Conservation (phyloP, 2,797 vertebrate genomes). For the Sebastes kiyomatsui region DNA sequence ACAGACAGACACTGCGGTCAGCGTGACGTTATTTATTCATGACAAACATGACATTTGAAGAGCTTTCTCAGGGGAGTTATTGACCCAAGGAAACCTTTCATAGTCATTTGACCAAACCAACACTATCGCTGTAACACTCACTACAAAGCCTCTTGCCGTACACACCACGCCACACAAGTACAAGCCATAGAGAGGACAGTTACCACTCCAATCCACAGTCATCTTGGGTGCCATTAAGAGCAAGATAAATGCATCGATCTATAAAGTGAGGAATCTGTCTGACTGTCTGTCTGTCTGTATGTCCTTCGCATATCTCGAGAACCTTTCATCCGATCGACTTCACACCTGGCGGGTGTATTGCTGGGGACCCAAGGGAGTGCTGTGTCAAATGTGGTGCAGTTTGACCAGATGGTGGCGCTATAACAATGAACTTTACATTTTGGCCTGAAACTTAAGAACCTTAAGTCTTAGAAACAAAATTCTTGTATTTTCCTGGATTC, state of each 20-base stretch:
- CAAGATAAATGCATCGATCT: not conserved
- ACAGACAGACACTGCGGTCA: slow-evolving; percentile 2
- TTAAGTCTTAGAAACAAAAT: too few species aligned
- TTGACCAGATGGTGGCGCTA: too few species aligned
- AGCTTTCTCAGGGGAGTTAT: slow-evolving; percentile 21
- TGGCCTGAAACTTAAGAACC: too few species aligned
- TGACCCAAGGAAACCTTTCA: slow-evolving; percentile 40
- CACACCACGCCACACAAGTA: not conserved
- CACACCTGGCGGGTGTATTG: too few species aligned
- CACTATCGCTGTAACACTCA: not conserved
- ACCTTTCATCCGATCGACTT: too few species aligned
- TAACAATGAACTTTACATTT: too few species aligned
- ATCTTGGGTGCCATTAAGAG: not conserved
- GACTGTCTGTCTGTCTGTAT: too few species aligned
- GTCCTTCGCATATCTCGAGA: too few species aligned
- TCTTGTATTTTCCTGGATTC: too few species aligned
- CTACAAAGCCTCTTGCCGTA: not conserved
- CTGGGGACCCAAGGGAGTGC: too few species aligned
- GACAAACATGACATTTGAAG: slow-evolving; percentile 54
- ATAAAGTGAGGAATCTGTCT: too few species aligned
- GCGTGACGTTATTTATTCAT: slow-evolving; percentile 49
- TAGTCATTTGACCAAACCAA: slow-evolving; percentile 7
- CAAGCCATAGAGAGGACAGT: not conserved
- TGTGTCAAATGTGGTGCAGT: too few species aligned
- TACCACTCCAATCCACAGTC: not conserved